phyloP scores from a whole-genome alignment of 2,888 invertebrate species.

The Parnassius mnemosyne region DNA sequence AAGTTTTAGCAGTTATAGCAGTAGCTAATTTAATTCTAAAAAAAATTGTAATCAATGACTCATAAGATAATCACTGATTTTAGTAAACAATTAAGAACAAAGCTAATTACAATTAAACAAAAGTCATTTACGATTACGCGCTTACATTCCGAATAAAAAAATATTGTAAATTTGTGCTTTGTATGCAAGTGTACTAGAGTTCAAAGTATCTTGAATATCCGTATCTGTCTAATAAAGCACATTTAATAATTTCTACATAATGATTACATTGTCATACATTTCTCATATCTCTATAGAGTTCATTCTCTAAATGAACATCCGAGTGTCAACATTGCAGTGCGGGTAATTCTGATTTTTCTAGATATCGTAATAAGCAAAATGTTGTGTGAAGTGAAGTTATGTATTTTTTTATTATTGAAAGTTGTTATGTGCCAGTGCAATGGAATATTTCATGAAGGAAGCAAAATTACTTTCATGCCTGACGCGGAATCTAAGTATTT shows the following conservation, averaged over 20 bases:
- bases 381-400: slow-evolving; percentile 1
- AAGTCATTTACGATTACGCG: neutral
- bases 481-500: slow-evolving; percentile 48
- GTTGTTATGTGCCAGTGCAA: slow-evolving; percentile 24
- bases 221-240: neutral
- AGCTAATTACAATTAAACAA: neutral
- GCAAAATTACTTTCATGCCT: slow-evolving; percentile 48
- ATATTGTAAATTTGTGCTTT: neutral
- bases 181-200: neutral
- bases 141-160: too few species aligned
- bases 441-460: slow-evolving; percentile 54
- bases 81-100: neutral
- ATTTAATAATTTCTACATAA: neutral
- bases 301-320: neutral
- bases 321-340: neutral
- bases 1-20: too few species aligned
- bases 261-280: slow-evolving; percentile 2
- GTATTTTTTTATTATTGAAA: slow-evolving; percentile 1
- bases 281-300: slow-evolving; percentile 1
- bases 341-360: neutral
- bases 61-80: too few species aligned
- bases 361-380: neutral
- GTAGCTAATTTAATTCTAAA: too few species aligned
- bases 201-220: neutral
- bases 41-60: too few species aligned